Percentiles rank a stretch among this genome's conserved stretches.
phyloP scores from a whole-genome alignment of 2,888 invertebrate species.

The Meandrusa payeni region DNA sequence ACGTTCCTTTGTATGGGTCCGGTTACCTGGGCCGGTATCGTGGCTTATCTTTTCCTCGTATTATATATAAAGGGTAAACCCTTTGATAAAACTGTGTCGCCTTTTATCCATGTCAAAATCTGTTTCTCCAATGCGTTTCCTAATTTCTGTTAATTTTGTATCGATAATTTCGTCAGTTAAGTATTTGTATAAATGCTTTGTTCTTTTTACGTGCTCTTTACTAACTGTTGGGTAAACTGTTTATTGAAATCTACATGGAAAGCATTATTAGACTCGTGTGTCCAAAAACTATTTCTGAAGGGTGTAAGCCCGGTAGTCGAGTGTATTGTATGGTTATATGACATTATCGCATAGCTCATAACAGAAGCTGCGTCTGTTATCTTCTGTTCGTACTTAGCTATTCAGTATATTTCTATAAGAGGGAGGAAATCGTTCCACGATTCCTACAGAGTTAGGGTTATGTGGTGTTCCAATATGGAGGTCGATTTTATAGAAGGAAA shows the following conservation, averaged over 20 bases:
- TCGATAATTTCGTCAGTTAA: slow-evolving; percentile 19
- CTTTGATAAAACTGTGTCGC: not conserved
- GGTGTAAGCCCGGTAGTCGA: too few relatives aligned
- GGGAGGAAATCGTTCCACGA: not conserved
- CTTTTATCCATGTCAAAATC: not conserved
- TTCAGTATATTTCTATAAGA: not conserved
- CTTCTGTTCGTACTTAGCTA: too few relatives aligned
- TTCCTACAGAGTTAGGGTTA: too few relatives aligned
- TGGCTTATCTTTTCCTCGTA: not conserved
- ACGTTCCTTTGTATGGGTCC: not conserved
- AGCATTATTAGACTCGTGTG: too few relatives aligned
- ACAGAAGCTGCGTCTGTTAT: too few relatives aligned
- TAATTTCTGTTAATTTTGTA: slow-evolving; percentile 20
- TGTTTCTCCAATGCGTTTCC: slow-evolving; percentile 17
- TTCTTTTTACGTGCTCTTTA: slow-evolving; percentile 26
- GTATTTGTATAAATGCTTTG: slow-evolving; percentile 25
- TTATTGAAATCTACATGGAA: slow-evolving; percentile 23
- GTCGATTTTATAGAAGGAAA: too few relatives aligned
- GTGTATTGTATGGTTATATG: too few relatives aligned
- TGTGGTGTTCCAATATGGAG: too few relatives aligned
- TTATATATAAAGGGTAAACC: not conserved
- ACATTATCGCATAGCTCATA: too few relatives aligned
- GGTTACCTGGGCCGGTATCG: not conserved
- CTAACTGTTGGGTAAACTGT: slow-evolving; percentile 21
- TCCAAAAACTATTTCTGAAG: too few relatives aligned